Evolutionary conservation across 1,140 invertebrate species (phyloP).

Genomic region (Medauroidea extradentata): DNA sequence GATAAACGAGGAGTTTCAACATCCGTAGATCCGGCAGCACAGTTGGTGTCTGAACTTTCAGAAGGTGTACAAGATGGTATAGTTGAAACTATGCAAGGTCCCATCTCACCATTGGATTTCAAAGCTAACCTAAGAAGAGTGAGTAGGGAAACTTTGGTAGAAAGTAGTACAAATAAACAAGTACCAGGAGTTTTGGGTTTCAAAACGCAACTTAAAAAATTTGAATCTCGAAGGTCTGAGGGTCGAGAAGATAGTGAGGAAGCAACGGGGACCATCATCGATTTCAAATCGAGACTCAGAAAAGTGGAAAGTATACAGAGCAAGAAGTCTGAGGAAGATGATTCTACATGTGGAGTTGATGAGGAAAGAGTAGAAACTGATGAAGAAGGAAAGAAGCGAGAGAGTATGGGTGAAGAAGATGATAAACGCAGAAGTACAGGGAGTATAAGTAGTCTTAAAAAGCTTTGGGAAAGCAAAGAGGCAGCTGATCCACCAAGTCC

Average conservation of each 20-base stretch:
- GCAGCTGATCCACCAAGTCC: slow-evolving; percentile 53
- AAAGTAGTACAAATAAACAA: background rate
- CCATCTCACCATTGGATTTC: slow-evolving; percentile 48
- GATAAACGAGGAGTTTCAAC: slow-evolving; percentile 3
- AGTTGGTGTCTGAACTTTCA: slow-evolving; percentile 66
- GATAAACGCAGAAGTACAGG: slow-evolving; percentile 88
- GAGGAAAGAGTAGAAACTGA: slow-evolving; percentile 8
- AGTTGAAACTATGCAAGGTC: slow-evolving; percentile 17
- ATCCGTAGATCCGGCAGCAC: slow-evolving; percentile 61
- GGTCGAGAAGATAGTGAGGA: slow-evolving; percentile 31
- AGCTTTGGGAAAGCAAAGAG: slow-evolving; percentile 81
- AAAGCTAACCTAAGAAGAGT: slow-evolving; percentile 49
- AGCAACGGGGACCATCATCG: slow-evolving; percentile 60
- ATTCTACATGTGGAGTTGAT: no score
- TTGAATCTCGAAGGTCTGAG: slow-evolving; percentile 50
- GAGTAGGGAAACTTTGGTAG: slow-evolving; percentile 1
- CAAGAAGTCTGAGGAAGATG: slow-evolving; percentile 44
- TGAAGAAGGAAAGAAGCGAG: no score
- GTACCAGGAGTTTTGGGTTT: slow-evolving; percentile 36
- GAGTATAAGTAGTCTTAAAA: slow-evolving; percentile 88
- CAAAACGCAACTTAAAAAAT: slow-evolving; percentile 62
- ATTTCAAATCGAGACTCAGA: slow-evolving; percentile 78
- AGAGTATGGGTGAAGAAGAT: slow-evolving; percentile 56
- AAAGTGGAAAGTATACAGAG: slow-evolving; percentile 60
- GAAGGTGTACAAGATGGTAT: slow-evolving; percentile 18